Evolutionary conservation across 2,113 vertebrate species (phyloP).

Genomic region (Cervus canadensis): DNA sequence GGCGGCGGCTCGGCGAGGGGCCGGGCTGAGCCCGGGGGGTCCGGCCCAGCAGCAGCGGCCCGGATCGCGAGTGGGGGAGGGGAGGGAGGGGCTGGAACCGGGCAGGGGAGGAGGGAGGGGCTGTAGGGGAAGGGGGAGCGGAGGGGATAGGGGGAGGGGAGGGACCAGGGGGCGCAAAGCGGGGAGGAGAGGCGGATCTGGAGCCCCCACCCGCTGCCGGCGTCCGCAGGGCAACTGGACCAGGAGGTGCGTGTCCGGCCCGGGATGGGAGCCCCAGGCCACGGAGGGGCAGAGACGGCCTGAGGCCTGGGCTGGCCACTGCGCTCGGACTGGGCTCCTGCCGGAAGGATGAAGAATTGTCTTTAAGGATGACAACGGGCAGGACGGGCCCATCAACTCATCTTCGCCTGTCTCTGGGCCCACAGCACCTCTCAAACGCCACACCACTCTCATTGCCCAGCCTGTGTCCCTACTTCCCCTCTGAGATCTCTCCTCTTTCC

Average conservation of each 20-base stretch:
- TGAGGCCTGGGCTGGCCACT: slow-evolving; percentile 15
- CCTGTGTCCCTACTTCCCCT: not conserved
- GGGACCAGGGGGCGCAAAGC: not conserved
- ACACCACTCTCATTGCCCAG: not conserved
- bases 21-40: too few relatives aligned
- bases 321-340: not conserved
- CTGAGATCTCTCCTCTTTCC: not conserved
- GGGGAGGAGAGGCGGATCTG: slow-evolving; percentile 46
- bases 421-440: not conserved
- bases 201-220: slow-evolving; percentile 12
- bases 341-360: slow-evolving; percentile 4
- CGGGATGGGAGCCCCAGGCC: slow-evolving; percentile 5
- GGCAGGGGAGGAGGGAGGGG: too few relatives aligned
- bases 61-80: too few relatives aligned
- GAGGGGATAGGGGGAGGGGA: too few relatives aligned
- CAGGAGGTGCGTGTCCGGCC: not conserved
- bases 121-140: too few relatives aligned
- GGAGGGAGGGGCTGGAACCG: too few relatives aligned
- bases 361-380: not conserved
- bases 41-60: too few relatives aligned
- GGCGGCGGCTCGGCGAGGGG: too few relatives aligned
- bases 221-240: not conserved
- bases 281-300: slow-evolving; percentile 30
- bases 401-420: not conserved
- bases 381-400: not conserved